These are phyloP conservation scores for Drosophila athabasca DNA, from an alignment of 1,140 invertebrate genomes.

Conservation along the genomic window DNA sequence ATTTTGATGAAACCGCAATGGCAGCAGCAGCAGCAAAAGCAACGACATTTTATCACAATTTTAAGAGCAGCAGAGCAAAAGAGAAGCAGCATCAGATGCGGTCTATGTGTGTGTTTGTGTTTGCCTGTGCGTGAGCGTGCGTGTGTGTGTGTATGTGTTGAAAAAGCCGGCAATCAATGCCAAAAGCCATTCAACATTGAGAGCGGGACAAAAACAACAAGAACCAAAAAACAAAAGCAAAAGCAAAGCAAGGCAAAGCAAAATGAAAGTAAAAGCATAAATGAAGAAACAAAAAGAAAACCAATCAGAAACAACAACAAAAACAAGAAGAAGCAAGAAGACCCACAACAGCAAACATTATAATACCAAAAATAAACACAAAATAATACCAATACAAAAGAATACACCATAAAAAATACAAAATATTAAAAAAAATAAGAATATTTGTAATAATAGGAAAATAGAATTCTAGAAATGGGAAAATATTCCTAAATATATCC, in stretches of 20 bases:
- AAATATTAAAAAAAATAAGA: slow-evolving; percentile 20
- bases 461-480: neutral
- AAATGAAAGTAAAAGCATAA: slow-evolving; percentile 76
- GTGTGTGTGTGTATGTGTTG: slow-evolving; percentile 54
- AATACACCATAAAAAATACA: neutral
- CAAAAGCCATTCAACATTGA: slow-evolving; percentile 52
- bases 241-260: slow-evolving; percentile 34
- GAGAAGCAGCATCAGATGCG: slow-evolving; percentile 3
- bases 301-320: slow-evolving; percentile 25
- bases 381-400: slow-evolving; percentile 1
- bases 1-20: slow-evolving; percentile 63
- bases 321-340: slow-evolving; percentile 62
- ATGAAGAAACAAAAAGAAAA: slow-evolving; percentile 33
- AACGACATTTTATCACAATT: slow-evolving; percentile 64
- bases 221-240: slow-evolving; percentile 50
- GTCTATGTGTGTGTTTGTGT: slow-evolving; percentile 28
- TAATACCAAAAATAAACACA: slow-evolving; percentile 2
- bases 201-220: slow-evolving; percentile 41
- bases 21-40: slow-evolving; percentile 23
- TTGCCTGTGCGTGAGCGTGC: slow-evolving; percentile 13
- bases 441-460: neutral
- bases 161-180: slow-evolving; percentile 75
- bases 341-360: slow-evolving; percentile 46
- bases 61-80: slow-evolving; percentile 40
- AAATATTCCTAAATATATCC: too few relatives aligned